Evolutionary conservation across 1,140 invertebrate genomes (phyloP).

Genomic region (Drosophila lacertosa): DNA sequence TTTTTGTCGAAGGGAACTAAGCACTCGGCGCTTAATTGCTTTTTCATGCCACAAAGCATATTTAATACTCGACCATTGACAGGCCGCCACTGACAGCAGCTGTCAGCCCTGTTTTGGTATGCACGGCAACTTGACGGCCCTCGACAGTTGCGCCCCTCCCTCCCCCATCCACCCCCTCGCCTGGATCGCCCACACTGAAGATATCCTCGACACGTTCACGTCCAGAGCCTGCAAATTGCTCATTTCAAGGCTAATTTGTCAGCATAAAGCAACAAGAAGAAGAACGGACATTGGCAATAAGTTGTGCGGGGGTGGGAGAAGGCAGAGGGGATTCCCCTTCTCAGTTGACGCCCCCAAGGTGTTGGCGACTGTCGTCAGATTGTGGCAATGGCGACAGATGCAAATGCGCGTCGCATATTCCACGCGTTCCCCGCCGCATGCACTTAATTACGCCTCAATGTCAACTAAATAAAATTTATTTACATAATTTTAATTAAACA

Average conservation of each 20-base stretch:
- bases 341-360: conserved; percentile 38
- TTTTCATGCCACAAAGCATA: conserved; percentile 78
- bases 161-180: conserved; percentile 2
- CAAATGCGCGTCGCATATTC: conserved; percentile 42
- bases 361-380: conserved; percentile 25
- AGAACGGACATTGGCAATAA: conserved; percentile 30
- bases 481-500: conserved; percentile 82
- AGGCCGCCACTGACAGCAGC: conserved; percentile 73
- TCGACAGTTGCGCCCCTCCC: too few species aligned
- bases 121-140: conserved; percentile 48
- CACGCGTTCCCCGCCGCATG: conserved; percentile 20
- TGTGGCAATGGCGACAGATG: conserved; percentile 59
- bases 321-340: neutral
- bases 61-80: conserved; percentile 72
- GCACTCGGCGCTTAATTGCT: conserved; percentile 72
- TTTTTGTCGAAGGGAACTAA: conserved; percentile 31
- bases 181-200: conserved; percentile 1
- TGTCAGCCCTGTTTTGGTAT: conserved; percentile 71
- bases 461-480: conserved; percentile 81
- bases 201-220: conserved; percentile 28
- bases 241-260: conserved; percentile 83
- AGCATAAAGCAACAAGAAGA: conserved; percentile 47
- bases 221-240: conserved; percentile 74
- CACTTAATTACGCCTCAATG: conserved; percentile 69
- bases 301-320: neutral